Evolutionary conservation across 2,113 vertebrate species (phyloP).

Genomic region (Chiloscyllium plagiosum): DNA sequence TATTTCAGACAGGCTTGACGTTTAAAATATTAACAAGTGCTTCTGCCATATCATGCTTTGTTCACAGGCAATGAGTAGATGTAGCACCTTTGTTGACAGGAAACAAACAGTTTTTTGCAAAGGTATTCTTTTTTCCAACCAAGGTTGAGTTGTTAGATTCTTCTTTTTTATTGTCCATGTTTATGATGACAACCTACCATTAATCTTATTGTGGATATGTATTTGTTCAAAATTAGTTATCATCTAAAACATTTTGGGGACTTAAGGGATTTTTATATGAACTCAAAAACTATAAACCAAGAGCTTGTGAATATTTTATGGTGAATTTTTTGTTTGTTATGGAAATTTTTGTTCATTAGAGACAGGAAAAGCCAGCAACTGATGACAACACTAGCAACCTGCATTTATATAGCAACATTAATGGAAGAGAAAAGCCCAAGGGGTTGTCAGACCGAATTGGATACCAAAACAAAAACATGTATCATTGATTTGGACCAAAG

Average conservation of each 20-base stretch:
- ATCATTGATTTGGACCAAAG: too few relatives aligned
- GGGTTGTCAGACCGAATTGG: too few relatives aligned
- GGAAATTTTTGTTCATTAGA: not conserved
- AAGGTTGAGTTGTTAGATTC: not conserved
- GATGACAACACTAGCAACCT: not conserved
- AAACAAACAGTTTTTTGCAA: not conserved
- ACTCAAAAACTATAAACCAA: not conserved
- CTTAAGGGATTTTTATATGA: not conserved
- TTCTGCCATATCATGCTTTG: not conserved
- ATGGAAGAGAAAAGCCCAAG: too few relatives aligned
- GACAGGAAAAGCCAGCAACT: not conserved
- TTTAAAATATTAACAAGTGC: conserved; percentile 19
- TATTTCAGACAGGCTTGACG: not conserved
- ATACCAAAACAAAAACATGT: too few relatives aligned
- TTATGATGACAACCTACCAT: not conserved
- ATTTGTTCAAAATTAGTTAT: not conserved
- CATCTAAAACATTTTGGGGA: not conserved
- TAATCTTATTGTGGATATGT: not conserved
- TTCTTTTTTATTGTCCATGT: not conserved
- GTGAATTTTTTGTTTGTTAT: not conserved
- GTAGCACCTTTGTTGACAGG: not conserved
- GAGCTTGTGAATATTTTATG: not conserved
- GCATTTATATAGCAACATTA: too few relatives aligned
- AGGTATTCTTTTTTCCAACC: not conserved
- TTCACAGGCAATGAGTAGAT: not conserved